Conservation (phyloP, 2,888 invertebrate species). For the Nomada hirtipes region DNA sequence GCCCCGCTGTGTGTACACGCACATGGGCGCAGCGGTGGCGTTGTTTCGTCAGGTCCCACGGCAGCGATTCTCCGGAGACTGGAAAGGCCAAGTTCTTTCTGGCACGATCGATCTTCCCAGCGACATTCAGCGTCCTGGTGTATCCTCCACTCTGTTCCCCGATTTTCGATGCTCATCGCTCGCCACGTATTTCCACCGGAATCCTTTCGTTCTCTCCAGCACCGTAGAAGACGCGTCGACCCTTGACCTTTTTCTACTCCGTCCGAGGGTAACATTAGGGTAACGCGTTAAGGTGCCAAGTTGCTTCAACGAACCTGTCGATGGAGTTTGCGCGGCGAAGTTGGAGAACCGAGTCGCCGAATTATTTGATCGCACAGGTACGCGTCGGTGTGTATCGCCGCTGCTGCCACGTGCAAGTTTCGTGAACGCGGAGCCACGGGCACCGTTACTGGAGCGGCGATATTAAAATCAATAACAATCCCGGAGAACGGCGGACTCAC, state of each 20-base stretch:
- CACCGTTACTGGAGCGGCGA: constrained; percentile 29
- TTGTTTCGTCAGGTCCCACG: constrained; percentile 65
- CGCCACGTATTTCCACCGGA: not conserved
- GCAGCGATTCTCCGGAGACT: constrained; percentile 69
- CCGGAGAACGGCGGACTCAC: constrained; percentile 8
- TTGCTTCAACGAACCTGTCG: not conserved
- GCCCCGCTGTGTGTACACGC: constrained; percentile 43
- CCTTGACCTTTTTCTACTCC: not conserved
- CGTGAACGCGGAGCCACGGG: constrained; percentile 7
- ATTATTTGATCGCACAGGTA: constrained; percentile 9
- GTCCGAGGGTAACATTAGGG: not conserved
- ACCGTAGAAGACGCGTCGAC: not conserved
- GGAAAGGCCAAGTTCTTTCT: constrained; percentile 69
- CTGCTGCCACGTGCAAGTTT: constrained; percentile 21
- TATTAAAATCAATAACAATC: constrained; percentile 55
- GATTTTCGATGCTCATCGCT: constrained; percentile 3
- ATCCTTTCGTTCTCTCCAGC: not conserved
- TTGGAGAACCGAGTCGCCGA: not conserved
- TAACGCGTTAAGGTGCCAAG: not conserved
- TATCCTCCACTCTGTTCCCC: constrained; percentile 20
- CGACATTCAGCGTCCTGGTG: constrained; percentile 31
- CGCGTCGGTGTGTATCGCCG: not conserved
- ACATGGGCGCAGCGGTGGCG: constrained; percentile 37
- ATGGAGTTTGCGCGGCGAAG: not conserved
- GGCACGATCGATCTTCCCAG: constrained; percentile 65